Evolutionary conservation across 2,113 vertebrate species (phyloP).

Genomic region (Boleophthalmus pectinirostris): DNA sequence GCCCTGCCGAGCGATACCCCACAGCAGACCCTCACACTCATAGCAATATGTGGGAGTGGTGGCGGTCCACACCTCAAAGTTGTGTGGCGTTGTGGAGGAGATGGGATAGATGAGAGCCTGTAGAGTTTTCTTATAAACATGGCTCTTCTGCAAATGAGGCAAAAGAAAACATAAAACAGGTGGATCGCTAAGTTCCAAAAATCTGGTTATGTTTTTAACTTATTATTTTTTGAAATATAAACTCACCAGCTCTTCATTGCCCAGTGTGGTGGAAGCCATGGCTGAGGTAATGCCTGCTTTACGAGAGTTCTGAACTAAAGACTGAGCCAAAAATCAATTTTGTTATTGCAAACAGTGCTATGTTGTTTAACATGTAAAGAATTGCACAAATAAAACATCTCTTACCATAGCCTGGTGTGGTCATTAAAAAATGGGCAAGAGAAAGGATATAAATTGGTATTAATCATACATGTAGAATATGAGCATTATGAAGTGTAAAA

Average conservation of each 20-base stretch:
- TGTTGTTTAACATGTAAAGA: too few relatives aligned
- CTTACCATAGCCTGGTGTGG: slow-evolving; percentile 69
- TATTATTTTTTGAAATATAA: background rate
- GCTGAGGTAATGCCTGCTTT: slow-evolving; percentile 96
- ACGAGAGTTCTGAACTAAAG: slow-evolving; percentile 91
- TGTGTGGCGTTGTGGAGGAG: slow-evolving; percentile 97
- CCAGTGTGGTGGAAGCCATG: slow-evolving; percentile 93
- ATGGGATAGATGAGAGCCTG: slow-evolving; percentile 99
- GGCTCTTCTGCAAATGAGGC: slow-evolving; percentile 85
- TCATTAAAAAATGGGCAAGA: slow-evolving; percentile 15
- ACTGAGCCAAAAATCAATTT: slow-evolving; percentile 71
- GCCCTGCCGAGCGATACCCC: slow-evolving; percentile 97
- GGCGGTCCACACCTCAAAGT: slow-evolving; percentile 99
- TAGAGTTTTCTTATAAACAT: slow-evolving; percentile 99
- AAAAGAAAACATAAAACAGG: background rate
- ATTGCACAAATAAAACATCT: slow-evolving; percentile 14
- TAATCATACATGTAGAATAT: background rate
- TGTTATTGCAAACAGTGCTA: background rate
- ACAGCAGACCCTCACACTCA: slow-evolving; percentile 97
- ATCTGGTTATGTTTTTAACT: background rate
- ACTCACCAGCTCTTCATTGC: slow-evolving; percentile 96
- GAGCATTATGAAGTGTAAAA: background rate
- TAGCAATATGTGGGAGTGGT: slow-evolving; percentile 99
- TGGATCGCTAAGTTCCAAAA: background rate
- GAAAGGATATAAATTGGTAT: background rate